Evolutionary conservation across 1,140 invertebrate genomes (phyloP), one percentile per base, ranked within the genome.

Genomic region (Halictus rubicundus): DNA sequence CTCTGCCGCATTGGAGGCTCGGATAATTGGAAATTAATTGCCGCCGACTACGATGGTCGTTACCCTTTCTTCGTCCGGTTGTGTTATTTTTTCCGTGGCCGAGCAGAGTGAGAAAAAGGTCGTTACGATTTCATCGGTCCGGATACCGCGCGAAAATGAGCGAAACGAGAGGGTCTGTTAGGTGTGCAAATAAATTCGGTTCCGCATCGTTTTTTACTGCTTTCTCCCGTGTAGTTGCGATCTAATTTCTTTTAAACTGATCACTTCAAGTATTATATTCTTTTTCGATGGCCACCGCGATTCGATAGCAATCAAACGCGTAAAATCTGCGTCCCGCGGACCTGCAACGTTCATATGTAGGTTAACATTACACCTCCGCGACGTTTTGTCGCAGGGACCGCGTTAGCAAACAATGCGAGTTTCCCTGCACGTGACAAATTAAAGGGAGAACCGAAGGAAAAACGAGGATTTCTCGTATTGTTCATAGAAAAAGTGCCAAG

Each of bases 111-210:
- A 78, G 59, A 78, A 78, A 27, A 78, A 27, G 21, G 2, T 64
- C 68, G n/a, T 64, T 71, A 78, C 59, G 42, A 71, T 71, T 78
- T 71, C 75, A 54, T 71, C 52, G 46, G 27, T 7, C 42, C 12
- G 42, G 37, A 42, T 63, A 23, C 25, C 73, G 6, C 5, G 23
- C 9, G 37, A n/a, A 21, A 59, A 59, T 27, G 21, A 68, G n/a
- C 37, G 39, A 46, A 59, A 27, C 8, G 10, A 63, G 16, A 7
- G 49, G 74, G 27, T 77, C 27, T 2, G 6, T 1, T 32, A 3
- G 32, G 32, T 32, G 32, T 32, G 32, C 32, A 32, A 32, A 32
- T 32, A 32, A 32, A 32, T 32, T 32, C 32, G 32, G 32, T 32
- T 32, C 32, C n/a, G n/a, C n/a, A n/a, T n/a, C n/a, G n/a, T n/a